Percentiles rank a stretch among this genome's conserved stretches.
Evolutionary conservation across 2,797 vertebrate species (phyloP).

Genomic region (Acipenser ruthenus): DNA sequence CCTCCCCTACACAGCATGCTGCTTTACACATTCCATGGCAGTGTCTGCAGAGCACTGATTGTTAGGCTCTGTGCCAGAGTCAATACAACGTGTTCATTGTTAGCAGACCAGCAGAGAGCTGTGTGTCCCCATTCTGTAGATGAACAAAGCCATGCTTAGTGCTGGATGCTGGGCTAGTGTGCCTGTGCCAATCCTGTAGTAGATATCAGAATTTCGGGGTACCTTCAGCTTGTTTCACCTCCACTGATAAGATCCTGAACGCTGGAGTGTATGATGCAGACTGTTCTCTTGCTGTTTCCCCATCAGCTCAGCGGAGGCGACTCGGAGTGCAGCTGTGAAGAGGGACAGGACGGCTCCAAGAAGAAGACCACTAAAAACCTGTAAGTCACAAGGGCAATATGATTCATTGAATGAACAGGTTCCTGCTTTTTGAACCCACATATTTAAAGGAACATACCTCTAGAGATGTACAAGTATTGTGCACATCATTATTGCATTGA

Average conservation of each 20-base stretch:
- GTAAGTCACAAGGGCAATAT: constrained; percentile 57
- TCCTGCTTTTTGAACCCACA: not conserved
- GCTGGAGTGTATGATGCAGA: constrained; percentile 50
- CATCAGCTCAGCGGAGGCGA: constrained; percentile 69
- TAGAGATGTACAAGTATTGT: too few relatives aligned
- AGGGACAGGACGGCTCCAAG: constrained; percentile 60
- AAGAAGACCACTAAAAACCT: constrained; percentile 86
- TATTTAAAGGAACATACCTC: not conserved
- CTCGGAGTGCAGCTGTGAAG: constrained; percentile 66
- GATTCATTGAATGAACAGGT: not conserved
- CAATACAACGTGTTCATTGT: not conserved
- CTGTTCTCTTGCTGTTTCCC: constrained; percentile 51
- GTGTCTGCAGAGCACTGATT: not conserved
- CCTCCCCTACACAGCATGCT: constrained; percentile 50
- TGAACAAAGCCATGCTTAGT: too few relatives aligned
- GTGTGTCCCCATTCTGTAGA: not conserved
- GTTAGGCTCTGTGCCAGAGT: not conserved
- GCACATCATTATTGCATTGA: too few relatives aligned
- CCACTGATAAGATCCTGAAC: not conserved
- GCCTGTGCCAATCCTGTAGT: constrained; percentile 10
- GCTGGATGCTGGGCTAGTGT: constrained; percentile 17
- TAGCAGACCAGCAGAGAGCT: constrained; percentile 35
- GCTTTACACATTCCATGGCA: constrained; percentile 34
- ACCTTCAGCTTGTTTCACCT: too few relatives aligned
- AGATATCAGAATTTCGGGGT: not conserved